Conservation (phyloP, 2,888 invertebrate species). For the Alloplasta piceator region DNA sequence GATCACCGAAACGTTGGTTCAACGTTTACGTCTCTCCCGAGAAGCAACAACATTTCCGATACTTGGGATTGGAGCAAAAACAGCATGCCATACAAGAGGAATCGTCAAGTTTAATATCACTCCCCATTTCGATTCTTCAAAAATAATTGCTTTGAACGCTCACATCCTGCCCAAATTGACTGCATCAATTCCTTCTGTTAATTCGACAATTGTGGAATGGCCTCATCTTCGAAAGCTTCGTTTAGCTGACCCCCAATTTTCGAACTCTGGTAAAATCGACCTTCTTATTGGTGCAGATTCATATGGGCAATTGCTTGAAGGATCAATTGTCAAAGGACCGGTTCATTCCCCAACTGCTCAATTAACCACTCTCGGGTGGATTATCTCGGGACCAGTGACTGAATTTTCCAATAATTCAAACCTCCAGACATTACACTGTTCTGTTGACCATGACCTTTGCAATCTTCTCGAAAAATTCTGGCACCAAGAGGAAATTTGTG, state of each 20-base stretch:
- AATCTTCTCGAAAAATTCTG: slow-evolving; percentile 11
- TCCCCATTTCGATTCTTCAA: neutral
- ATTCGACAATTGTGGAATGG: neutral
- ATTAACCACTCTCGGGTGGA: slow-evolving; percentile 8
- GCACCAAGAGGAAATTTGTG: slow-evolving; percentile 26
- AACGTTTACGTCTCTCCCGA: neutral
- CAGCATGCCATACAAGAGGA: neutral
- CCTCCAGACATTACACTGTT: neutral
- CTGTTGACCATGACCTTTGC: neutral
- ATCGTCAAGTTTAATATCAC: neutral
- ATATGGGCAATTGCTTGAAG: slow-evolving; percentile 2
- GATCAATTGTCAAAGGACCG: neutral
- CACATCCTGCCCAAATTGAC: slow-evolving; percentile 5
- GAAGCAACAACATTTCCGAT: neutral
- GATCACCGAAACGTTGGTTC: neutral
- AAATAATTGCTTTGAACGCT: neutral
- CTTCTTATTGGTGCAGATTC: neutral
- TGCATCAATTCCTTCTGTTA: neutral
- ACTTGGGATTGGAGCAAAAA: neutral
- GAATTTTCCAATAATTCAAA: neutral
- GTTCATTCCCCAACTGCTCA: neutral
- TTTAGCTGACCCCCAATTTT: neutral
- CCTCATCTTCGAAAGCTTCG: neutral
- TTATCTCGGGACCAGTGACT: slow-evolving; percentile 3
- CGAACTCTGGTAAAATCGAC: neutral